Evolutionary conservation across 2,888 invertebrate genomes (phyloP).

Genomic region (Hybos culiciformis): DNA sequence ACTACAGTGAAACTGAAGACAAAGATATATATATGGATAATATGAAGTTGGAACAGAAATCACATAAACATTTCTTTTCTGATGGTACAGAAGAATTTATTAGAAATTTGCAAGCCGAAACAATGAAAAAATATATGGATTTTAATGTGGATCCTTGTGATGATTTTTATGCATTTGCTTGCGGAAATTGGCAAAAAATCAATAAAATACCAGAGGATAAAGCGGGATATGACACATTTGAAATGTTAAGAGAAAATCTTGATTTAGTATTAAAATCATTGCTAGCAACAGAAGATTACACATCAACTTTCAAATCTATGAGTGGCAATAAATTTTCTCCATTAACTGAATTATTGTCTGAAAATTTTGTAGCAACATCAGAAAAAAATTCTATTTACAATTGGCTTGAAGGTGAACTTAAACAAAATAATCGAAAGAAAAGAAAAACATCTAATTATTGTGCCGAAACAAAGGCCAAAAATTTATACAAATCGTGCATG

Average conservation of each 20-base stretch:
- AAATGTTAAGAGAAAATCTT: constrained; percentile 71
- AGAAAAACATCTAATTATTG: neutral
- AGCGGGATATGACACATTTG: constrained; percentile 79
- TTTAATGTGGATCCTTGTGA: constrained; percentile 56
- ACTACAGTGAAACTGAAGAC: too few species aligned
- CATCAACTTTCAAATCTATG: too few species aligned
- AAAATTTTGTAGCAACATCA: too few species aligned
- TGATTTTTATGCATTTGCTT: constrained; percentile 75
- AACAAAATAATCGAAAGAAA: neutral
- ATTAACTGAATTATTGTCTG: too few species aligned
- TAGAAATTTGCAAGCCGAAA: constrained; percentile 46
- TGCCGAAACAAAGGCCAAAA: constrained; percentile 67
- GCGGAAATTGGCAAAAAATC: constrained; percentile 70
- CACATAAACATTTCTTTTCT: too few species aligned
- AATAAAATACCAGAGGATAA: constrained; percentile 83
- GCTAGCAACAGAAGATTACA: constrained; percentile 35
- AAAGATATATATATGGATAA: too few species aligned
- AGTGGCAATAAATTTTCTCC: too few species aligned
- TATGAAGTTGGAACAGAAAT: too few species aligned
- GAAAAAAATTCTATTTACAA: too few species aligned
- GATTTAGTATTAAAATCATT: constrained; percentile 54
- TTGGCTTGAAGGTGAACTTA: neutral
- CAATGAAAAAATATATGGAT: constrained; percentile 70
- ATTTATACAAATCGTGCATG: constrained; percentile 76
- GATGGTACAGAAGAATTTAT: too few species aligned